Evolutionary conservation across 2,797 vertebrate genomes (phyloP), one percentile per base, ranked within the genome.

Genomic region (Catamblyrhynchus diadema): DNA sequence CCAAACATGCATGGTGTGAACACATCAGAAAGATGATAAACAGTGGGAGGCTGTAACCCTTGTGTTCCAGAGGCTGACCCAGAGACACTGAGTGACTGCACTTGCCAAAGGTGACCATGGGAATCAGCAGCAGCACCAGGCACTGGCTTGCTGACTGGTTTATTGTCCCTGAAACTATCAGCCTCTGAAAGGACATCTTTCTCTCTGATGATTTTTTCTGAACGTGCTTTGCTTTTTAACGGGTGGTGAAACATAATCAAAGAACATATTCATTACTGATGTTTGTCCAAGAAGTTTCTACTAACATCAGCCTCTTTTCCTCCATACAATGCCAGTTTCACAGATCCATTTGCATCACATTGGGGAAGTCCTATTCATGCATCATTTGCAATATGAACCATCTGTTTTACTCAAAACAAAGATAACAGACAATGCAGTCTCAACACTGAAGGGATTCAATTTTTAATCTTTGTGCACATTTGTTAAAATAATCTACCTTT

Each of bases 391-490:
- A 93, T 91, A 92, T 70, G 83, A 96, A 65, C 89, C 92, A 96
- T 95, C 93, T 96, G 93, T 93, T 95, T 78, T 82, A 89, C 91
- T 91, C 90, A 84, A 95, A 97, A 95, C 81, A 87, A 54, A 93
- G 71, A 90, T 95, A 96, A 92, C 83, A 81, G 74, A 94, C 80
- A 97, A 85, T 86, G 78, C 45, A 91, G 86, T 83, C 90, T 87
- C 86, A 91, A 42, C 23, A 74, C 39, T 37, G 65, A 82, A 83
- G 53, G 35, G 81, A 87, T 92, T 94, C 3, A 56, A 86, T 83
- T 85, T 66, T 78, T 51, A 70, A 92, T 91, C 75, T 62, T 82
- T 87, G 39, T 65, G 60, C 65, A 92, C 73, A 74, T 88, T 93
- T 91, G 70, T 85, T 94, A 82, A 93, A 90, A 94, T 48, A 95